phyloP scores from a whole-genome alignment of 2,797 vertebrate genomes.

The Melanotaenia parkinsoni region DNA sequence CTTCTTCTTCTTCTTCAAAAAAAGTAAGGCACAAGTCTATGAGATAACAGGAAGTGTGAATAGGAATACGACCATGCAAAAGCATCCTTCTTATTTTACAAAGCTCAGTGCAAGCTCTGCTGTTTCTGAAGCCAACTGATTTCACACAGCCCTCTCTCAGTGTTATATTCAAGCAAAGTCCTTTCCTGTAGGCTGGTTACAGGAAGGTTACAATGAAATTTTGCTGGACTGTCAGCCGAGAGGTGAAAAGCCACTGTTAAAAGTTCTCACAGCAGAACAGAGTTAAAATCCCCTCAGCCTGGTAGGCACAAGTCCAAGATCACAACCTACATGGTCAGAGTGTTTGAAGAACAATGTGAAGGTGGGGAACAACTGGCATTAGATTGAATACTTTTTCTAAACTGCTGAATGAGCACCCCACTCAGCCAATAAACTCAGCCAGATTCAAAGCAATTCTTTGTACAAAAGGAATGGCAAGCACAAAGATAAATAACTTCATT shows the following conservation, averaged over 20 bases:
- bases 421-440: not conserved
- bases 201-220: conserved; percentile 65
- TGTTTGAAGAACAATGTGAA: conserved; percentile 13
- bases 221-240: conserved; percentile 55
- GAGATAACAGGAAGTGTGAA: conserved; percentile 52
- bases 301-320: conserved; percentile 21
- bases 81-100: conserved; percentile 50
- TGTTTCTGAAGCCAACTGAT: conserved; percentile 60
- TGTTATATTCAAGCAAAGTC: conserved; percentile 70
- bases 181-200: conserved; percentile 61
- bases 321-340: conserved; percentile 2
- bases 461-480: conserved; percentile 2
- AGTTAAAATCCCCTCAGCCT: conserved; percentile 20
- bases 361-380: not conserved
- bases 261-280: conserved; percentile 33
- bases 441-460: not conserved
- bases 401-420: not conserved
- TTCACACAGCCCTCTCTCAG: conserved; percentile 67
- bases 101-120: conserved; percentile 64
- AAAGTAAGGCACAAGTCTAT: conserved; percentile 11
- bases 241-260: conserved; percentile 31
- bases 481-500: conserved; percentile 18
- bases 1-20: no score
- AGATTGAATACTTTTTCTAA: not conserved
- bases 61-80: conserved; percentile 34